Percentiles rank a stretch among this genome's conserved stretches.
Evolutionary conservation across 2,113 vertebrate species (phyloP).

Genomic region (Tursiops truncatus): DNA sequence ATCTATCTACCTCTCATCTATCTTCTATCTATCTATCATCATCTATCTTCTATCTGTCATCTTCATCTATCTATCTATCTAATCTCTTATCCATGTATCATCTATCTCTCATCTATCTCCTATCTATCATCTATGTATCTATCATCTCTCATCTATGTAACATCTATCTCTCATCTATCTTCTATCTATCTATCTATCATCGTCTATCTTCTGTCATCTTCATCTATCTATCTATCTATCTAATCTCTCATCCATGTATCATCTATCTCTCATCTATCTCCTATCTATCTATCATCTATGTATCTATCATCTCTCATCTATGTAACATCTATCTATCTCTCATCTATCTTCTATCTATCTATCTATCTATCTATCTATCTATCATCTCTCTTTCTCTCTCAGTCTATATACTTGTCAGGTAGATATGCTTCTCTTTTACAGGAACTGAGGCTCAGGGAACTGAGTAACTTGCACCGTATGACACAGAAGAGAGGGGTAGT

Average conservation of each 20-base stretch:
- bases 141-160: neutral
- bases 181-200: neutral
- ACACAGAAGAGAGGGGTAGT: neutral
- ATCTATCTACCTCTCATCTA: neutral
- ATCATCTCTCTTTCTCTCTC: neutral
- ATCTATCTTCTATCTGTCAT: neutral
- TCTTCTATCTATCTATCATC: neutral
- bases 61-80: neutral
- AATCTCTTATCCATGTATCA: neutral
- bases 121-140: neutral
- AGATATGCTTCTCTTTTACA: neutral
- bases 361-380: neutral
- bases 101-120: neutral
- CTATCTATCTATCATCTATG: neutral
- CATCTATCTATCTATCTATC: neutral
- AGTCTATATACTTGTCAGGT: neutral
- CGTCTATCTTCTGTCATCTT: too few species aligned
- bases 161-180: neutral
- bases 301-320: neutral
- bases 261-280: neutral
- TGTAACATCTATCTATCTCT: neutral
- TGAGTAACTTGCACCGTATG: neutral
- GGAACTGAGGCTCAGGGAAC: neutral
- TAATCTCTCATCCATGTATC: neutral
- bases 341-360: too few species aligned